phyloP scores from a whole-genome alignment of 2,113 vertebrate genomes.

The Psammodynastes pulverulentus region DNA sequence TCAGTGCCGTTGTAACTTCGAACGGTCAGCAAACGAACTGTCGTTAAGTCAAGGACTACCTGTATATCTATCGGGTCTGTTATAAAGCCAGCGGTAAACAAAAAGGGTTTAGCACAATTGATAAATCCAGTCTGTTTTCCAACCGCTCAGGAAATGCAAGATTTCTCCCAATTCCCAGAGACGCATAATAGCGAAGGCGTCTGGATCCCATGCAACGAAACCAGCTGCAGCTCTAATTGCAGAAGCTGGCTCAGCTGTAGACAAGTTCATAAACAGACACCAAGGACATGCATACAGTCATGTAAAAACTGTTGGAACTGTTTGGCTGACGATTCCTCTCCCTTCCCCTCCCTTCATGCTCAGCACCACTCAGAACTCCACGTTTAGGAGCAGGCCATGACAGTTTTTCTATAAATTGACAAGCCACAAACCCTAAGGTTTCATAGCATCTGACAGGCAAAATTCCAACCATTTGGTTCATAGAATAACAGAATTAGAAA shows the following conservation, averaged over 20 bases:
- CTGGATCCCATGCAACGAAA: not conserved
- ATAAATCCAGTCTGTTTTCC: not conserved
- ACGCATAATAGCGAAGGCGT: not conserved
- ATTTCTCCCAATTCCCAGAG: not conserved
- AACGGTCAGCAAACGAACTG: too few species aligned
- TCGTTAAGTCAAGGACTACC: too few species aligned
- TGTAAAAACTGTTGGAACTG: not conserved
- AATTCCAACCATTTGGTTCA: not conserved
- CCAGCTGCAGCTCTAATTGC: not conserved
- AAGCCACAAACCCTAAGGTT: not conserved
- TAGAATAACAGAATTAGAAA: too few species aligned
- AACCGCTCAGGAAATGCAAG: not conserved
- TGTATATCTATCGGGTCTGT: not conserved
- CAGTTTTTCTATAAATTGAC: not conserved
- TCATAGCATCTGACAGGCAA: not conserved
- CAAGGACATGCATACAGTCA: not conserved
- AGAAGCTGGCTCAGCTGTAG: not conserved
- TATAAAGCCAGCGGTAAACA: not conserved
- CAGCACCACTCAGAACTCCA: not conserved
- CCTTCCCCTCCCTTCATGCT: not conserved
- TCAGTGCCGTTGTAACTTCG: too few species aligned
- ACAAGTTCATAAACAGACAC: not conserved
- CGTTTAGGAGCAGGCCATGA: not conserved
- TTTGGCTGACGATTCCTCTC: not conserved
- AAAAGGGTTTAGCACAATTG: not conserved